A percentile compares a stretch with the other conserved stretches of the same genome.
phyloP scores from a whole-genome alignment of 2,888 invertebrate genomes.

The Trachelus iudaicus region DNA sequence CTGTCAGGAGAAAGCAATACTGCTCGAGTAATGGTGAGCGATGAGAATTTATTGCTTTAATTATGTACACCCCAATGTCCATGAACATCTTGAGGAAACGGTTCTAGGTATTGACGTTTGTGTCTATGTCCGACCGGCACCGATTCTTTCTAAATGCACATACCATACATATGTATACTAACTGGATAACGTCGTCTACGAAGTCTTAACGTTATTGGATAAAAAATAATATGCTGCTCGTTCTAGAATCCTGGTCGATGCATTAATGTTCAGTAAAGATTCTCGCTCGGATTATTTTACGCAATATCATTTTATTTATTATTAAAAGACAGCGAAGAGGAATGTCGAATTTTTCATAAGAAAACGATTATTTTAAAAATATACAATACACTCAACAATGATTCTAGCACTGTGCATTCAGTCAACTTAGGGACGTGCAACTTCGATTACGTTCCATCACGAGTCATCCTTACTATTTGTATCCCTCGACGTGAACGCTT shows the following conservation, averaged over 20 bases:
- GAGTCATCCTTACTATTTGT: not conserved
- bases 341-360: not conserved
- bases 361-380: not conserved
- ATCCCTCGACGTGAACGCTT: not conserved
- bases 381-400: not conserved
- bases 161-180: not conserved
- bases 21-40: not conserved
- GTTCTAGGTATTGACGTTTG: not conserved
- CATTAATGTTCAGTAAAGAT: not conserved
- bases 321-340: not conserved
- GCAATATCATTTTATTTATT: not conserved
- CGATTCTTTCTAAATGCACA: not conserved
- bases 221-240: not conserved
- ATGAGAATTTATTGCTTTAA: not conserved
- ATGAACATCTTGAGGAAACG: not conserved
- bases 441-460: not conserved
- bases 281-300: not conserved
- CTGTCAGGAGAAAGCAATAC: not conserved
- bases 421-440: not conserved
- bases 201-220: not conserved
- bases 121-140: not conserved
- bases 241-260: not conserved
- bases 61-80: not conserved
- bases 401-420: not conserved
- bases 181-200: not conserved